These are phyloP conservation scores for Dryomyza anilis DNA, from an alignment of 2,888 invertebrate species.

Conservation along the genomic window DNA sequence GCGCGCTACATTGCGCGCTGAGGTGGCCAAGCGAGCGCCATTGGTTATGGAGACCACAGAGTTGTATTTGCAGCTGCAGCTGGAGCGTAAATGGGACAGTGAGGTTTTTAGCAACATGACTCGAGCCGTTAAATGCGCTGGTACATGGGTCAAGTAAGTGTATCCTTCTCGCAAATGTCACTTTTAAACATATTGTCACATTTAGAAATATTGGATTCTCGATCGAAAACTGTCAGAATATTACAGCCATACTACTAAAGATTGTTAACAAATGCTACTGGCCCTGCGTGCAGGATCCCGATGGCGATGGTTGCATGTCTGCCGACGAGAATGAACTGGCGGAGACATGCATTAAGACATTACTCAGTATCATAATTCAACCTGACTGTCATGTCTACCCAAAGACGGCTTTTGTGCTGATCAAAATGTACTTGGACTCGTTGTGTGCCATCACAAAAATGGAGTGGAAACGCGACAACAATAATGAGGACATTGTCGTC, in stretches of 20 bases:
- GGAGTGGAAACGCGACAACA: slow-evolving; percentile 62
- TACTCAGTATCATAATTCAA: slow-evolving; percentile 64
- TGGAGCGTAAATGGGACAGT: slow-evolving; percentile 55
- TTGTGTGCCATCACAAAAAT: slow-evolving; percentile 64
- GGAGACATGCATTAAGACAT: slow-evolving; percentile 69
- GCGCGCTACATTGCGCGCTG: slow-evolving; percentile 52
- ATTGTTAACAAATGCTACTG: slow-evolving; percentile 61
- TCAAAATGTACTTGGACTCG: slow-evolving; percentile 67
- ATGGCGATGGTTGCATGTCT: slow-evolving; percentile 63
- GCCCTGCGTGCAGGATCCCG: slow-evolving; percentile 59
- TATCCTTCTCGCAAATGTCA: background rate
- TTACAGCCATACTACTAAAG: slow-evolving; percentile 59
- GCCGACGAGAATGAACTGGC: slow-evolving; percentile 66
- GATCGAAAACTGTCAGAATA: slow-evolving; percentile 56
- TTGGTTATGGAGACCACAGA: slow-evolving; percentile 57
- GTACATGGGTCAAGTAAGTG: slow-evolving; percentile 68
- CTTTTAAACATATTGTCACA: background rate
- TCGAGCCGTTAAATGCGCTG: slow-evolving; percentile 65
- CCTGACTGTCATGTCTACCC: slow-evolving; percentile 69
- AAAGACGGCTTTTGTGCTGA: slow-evolving; percentile 65
- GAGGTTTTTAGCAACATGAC: slow-evolving; percentile 63
- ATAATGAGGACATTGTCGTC: slow-evolving; percentile 68
- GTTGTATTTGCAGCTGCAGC: slow-evolving; percentile 52
- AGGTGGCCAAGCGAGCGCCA: slow-evolving; percentile 54
- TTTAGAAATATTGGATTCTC: slow-evolving; percentile 55